These are phyloP conservation scores for Lutjanus argentimaculatus DNA, from an alignment of 2,797 vertebrate genomes.

Conservation along the genomic window DNA sequence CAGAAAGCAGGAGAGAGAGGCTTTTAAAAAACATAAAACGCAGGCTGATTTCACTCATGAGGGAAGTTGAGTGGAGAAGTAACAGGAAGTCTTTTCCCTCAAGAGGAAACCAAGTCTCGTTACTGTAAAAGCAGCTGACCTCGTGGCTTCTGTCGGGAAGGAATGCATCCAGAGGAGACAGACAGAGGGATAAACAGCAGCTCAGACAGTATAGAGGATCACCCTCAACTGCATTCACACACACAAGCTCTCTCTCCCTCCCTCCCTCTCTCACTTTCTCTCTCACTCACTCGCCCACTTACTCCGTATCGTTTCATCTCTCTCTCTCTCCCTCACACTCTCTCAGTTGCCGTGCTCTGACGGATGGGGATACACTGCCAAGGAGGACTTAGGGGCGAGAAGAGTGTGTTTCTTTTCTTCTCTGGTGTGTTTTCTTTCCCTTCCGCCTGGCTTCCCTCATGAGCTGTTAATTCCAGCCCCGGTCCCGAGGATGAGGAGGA, in stretches of 20 bases:
- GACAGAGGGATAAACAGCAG: conserved; percentile 70
- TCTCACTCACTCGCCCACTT: conserved; percentile 72
- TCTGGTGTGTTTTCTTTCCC: conserved; percentile 70
- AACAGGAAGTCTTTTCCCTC: conserved; percentile 73
- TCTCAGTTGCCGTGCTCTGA: conserved; percentile 74
- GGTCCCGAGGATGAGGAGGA: conserved; percentile 75
- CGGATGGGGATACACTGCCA: conserved; percentile 80
- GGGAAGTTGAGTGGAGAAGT: conserved; percentile 56
- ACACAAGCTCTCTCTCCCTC: conserved; percentile 46
- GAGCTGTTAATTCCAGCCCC: conserved; percentile 68
- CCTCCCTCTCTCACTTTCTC: conserved; percentile 51
- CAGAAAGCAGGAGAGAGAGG: background rate
- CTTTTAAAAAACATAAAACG: conserved; percentile 25
- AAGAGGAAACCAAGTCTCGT: conserved; percentile 62
- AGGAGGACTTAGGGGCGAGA: conserved; percentile 76
- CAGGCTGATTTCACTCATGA: conserved; percentile 44
- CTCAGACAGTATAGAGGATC: conserved; percentile 68
- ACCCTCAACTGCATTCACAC: conserved; percentile 58
- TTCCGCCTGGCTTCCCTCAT: conserved; percentile 66
- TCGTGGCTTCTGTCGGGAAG: conserved; percentile 70
- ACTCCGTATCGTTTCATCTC: conserved; percentile 68
- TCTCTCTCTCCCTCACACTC: conserved; percentile 47
- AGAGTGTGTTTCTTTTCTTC: conserved; percentile 75
- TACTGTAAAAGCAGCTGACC: conserved; percentile 70
- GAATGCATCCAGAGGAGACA: conserved; percentile 69